Evolutionary conservation across 2,888 invertebrate genomes (phyloP).

Genomic region (Tipula confusa): DNA sequence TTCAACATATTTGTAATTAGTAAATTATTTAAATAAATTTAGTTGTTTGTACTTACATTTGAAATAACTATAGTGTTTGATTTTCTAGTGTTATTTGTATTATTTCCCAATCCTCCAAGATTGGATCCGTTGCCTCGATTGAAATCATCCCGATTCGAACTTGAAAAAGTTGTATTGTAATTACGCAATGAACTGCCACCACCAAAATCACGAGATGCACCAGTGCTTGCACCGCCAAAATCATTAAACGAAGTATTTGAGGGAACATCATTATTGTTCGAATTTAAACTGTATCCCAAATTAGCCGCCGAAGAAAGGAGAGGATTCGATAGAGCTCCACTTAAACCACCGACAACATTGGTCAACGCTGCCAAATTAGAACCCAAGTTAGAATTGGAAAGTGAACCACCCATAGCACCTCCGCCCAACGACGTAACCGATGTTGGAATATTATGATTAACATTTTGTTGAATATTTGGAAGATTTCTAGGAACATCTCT

Average conservation of each 20-base stretch:
- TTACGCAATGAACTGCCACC: constrained; percentile 36
- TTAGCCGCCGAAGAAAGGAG: constrained; percentile 42
- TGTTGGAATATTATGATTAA: constrained; percentile 34
- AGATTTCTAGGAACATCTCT: constrained; percentile 78
- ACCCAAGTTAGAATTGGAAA: constrained; percentile 43
- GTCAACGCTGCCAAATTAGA: constrained; percentile 58
- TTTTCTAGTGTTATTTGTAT: constrained; percentile 41
- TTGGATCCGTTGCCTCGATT: not conserved
- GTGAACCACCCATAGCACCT: constrained; percentile 40
- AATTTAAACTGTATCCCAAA: not conserved
- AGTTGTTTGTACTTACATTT: constrained; percentile 56
- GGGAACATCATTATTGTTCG: not conserved
- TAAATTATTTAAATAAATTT: not conserved
- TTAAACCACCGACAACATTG: constrained; percentile 50
- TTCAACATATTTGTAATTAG: constrained; percentile 36
- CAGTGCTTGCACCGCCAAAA: not conserved
- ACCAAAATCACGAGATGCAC: not conserved
- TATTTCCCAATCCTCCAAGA: constrained; percentile 35
- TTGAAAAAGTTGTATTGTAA: constrained; percentile 38
- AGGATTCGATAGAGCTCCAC: constrained; percentile 46
- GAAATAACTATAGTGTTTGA: constrained; percentile 64
- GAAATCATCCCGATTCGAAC: constrained; percentile 36
- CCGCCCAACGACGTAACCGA: not conserved
- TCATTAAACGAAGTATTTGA: not conserved
- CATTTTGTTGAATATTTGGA: constrained; percentile 51